Percentiles rank a stretch among this genome's conserved stretches.
Conservation (phyloP, 2,113 vertebrate genomes). For the Montifringilla adamsi region DNA sequence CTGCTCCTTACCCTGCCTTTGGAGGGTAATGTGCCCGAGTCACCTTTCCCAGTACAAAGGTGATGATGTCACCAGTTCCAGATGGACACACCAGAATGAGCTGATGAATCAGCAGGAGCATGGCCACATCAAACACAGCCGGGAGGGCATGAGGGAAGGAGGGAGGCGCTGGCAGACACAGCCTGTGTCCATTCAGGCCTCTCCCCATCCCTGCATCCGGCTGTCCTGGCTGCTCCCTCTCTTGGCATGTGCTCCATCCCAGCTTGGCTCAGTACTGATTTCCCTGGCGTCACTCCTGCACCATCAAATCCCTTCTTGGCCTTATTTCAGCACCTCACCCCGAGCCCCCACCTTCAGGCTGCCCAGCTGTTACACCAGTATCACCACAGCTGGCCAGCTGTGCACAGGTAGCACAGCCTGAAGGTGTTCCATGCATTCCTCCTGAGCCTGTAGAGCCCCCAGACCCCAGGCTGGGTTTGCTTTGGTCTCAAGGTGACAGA, state of each 20-base stretch:
- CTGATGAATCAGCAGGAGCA: neutral
- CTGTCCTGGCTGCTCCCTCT: neutral
- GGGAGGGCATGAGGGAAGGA: neutral
- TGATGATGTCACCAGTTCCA: neutral
- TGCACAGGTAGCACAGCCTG: neutral
- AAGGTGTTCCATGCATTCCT: fast-evolving
- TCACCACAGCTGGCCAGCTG: neutral
- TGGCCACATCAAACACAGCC: neutral
- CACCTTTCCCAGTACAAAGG: neutral
- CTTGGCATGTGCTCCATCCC: neutral
- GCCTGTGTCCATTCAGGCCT: neutral
- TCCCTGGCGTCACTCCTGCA: neutral
- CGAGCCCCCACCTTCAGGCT: fast-evolving
- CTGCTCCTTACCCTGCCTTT: neutral
- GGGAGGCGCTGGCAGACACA: neutral
- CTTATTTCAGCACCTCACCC: neutral
- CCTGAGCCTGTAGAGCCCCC: neutral
- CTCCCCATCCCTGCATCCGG: neutral
- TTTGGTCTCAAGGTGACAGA: fast-evolving
- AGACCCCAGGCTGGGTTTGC: neutral
- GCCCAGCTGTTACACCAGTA: fast-evolving
- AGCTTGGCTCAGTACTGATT: neutral
- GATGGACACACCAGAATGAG: neutral
- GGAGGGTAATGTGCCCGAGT: fast-evolving
- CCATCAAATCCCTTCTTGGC: neutral